Conservation (phyloP, 2,888 invertebrate genomes). For the Pollenia griseotomentosa region DNA sequence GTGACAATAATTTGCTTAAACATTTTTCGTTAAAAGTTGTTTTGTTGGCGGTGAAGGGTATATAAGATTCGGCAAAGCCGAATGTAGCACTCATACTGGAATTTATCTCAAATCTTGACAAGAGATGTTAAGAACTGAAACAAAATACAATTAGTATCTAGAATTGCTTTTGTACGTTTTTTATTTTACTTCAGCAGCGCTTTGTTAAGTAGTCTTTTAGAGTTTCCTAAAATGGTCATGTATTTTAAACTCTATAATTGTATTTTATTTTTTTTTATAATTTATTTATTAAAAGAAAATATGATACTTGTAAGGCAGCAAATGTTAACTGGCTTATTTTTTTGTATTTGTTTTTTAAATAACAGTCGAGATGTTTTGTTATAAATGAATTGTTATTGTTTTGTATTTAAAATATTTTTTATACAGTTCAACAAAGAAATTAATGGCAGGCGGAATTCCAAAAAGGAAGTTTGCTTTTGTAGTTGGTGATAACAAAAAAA, state of each 20-base stretch:
- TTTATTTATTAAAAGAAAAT: slow-evolving; percentile 26
- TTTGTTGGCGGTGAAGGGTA: no score
- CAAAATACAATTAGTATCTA: slow-evolving; percentile 8
- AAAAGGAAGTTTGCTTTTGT: slow-evolving; percentile 51
- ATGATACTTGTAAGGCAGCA: slow-evolving; percentile 38
- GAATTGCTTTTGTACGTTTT: slow-evolving; percentile 25
- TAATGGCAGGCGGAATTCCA: slow-evolving; percentile 42
- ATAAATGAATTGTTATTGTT: slow-evolving; percentile 62
- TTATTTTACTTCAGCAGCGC: slow-evolving; percentile 45
- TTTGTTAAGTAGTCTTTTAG: slow-evolving; percentile 57
- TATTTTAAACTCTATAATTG: slow-evolving; percentile 35
- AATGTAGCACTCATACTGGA: background rate
- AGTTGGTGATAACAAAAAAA: background rate
- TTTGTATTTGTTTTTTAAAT: background rate
- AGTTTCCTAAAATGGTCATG: slow-evolving; percentile 65
- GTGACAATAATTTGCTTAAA: no score
- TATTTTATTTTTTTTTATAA: slow-evolving; percentile 9
- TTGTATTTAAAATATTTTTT: slow-evolving; percentile 48
- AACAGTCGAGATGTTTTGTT: slow-evolving; percentile 13
- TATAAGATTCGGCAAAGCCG: no score
- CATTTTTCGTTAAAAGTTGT: no score
- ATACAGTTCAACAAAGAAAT: slow-evolving; percentile 61
- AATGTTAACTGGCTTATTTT: slow-evolving; percentile 12
- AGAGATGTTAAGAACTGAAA: slow-evolving; percentile 16
- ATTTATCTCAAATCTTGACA: slow-evolving; percentile 11